Percentiles rank a stretch among this genome's conserved stretches.
Conservation (phyloP, 1,140 invertebrate species). For the Elymnias hypermnestra region DNA sequence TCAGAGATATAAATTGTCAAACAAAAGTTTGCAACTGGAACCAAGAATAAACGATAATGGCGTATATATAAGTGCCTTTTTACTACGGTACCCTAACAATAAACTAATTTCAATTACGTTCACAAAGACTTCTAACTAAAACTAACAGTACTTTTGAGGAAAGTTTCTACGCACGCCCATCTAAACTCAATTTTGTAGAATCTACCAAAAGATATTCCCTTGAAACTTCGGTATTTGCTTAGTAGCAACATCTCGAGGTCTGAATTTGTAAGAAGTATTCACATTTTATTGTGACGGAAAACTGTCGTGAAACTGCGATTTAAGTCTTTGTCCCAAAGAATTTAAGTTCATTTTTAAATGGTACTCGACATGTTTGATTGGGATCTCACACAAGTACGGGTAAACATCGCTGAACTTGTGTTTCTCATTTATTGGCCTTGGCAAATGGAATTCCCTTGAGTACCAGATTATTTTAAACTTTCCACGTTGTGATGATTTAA, state of each 20-base stretch:
- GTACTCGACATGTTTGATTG: conserved; percentile 2
- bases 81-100: too few species aligned
- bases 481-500: too few species aligned
- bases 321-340: neutral
- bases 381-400: conserved; percentile 38
- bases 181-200: conserved; percentile 19
- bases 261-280: conserved; percentile 35
- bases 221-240: conserved; percentile 38
- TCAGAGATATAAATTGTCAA: too few species aligned
- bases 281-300: conserved; percentile 19
- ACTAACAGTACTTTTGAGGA: neutral
- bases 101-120: too few species aligned
- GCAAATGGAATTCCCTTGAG: conserved; percentile 26
- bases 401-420: conserved; percentile 38
- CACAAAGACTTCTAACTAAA: too few species aligned
- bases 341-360: neutral
- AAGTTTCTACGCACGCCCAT: conserved; percentile 17
- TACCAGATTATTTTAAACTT: neutral
- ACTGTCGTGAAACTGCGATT: neutral
- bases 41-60: too few species aligned
- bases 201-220: conserved; percentile 20
- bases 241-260: conserved; percentile 34
- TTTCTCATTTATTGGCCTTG: conserved; percentile 33
- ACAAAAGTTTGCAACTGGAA: too few species aligned
- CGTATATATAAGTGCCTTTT: neutral